A percentile compares a stretch with the other conserved stretches of the same genome.
Conservation (phyloP, 30 jellyfish, hydroid and myxozoan species). For the Sanderia malayensis region DNA sequence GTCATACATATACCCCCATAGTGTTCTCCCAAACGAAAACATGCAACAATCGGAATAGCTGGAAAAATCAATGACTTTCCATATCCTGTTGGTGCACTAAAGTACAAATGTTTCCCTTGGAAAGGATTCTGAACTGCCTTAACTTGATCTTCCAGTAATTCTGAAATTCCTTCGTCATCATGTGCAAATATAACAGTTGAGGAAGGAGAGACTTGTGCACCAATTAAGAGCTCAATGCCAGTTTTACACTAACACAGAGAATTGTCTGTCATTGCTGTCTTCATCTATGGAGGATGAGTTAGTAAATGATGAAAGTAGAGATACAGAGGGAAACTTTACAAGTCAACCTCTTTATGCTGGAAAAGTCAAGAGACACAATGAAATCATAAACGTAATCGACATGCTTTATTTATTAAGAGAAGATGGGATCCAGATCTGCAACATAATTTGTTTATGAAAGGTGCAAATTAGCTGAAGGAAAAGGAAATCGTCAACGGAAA, state of each 20-base stretch:
- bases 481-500: not conserved
- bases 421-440: not conserved
- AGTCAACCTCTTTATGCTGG: not conserved
- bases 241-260: not conserved
- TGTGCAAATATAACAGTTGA: not conserved
- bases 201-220: not conserved
- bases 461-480: constrained; percentile 23
- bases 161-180: no score
- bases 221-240: not conserved
- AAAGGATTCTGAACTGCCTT: no score
- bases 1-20: no score
- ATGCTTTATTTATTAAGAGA: not conserved
- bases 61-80: no score
- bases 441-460: constrained; percentile 12
- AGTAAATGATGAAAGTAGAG: not conserved
- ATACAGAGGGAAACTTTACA: not conserved
- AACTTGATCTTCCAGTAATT: no score
- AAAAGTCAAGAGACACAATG: not conserved
- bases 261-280: not conserved
- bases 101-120: no score
- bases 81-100: no score
- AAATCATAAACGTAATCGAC: not conserved
- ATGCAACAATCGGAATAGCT: no score
- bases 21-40: no score
- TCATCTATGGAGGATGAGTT: not conserved